These are phyloP conservation scores for Tanytarsus gracilentus DNA, from an alignment of 2,888 invertebrate genomes.

Conservation along the genomic window DNA sequence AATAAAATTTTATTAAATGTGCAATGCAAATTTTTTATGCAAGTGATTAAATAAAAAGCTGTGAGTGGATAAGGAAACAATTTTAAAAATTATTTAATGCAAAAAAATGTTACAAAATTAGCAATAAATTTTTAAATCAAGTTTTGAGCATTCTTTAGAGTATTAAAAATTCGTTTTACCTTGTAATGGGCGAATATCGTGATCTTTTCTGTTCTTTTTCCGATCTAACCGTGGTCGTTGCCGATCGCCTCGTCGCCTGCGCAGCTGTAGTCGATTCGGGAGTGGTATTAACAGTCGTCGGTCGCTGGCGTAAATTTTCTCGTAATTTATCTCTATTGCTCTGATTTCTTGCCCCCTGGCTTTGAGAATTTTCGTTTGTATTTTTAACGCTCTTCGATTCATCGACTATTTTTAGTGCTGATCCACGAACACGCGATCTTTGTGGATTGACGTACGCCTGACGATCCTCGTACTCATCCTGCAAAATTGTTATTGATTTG, in stretches of 20 bases:
- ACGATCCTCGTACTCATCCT: constrained; percentile 17
- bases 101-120: no score
- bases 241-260: background rate
- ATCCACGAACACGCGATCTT: background rate
- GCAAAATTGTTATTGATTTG: no score
- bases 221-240: background rate
- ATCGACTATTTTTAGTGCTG: background rate
- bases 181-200: constrained; percentile 20
- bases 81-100: background rate
- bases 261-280: background rate
- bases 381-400: background rate
- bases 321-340: constrained; percentile 10
- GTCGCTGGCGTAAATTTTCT: constrained; percentile 9
- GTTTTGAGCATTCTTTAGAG: background rate
- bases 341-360: background rate
- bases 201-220: constrained; percentile 7
- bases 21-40: background rate
- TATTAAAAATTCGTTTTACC: constrained; percentile 7
- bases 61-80: background rate
- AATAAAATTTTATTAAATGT: background rate
- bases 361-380: background rate
- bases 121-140: background rate
- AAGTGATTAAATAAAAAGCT: background rate
- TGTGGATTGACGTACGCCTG: background rate
- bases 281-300: background rate